phyloP scores from a whole-genome alignment of 2,888 invertebrate species.

The Aricia artaxerxes region DNA sequence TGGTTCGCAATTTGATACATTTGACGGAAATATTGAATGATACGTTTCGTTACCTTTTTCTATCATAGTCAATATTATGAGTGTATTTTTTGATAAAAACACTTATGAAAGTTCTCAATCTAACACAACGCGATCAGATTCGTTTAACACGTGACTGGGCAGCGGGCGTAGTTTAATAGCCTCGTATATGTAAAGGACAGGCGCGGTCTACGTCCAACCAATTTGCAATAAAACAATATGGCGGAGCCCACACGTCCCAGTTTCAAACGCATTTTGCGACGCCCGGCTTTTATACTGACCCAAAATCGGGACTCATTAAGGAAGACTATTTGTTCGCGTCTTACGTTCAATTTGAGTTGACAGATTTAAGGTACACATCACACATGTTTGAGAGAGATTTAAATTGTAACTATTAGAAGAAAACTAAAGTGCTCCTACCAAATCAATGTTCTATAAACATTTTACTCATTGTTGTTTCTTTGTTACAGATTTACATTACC shows the following conservation, averaged over 20 bases:
- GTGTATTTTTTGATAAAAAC: not conserved
- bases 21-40: slow-evolving; percentile 1
- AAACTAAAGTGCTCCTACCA: slow-evolving; percentile 5
- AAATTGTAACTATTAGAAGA: not conserved
- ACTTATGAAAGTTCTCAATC: slow-evolving; percentile 53
- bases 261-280: slow-evolving; percentile 50
- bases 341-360: slow-evolving; percentile 35
- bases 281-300: slow-evolving; percentile 53
- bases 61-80: not conserved
- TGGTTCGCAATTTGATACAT: slow-evolving; percentile 12
- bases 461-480: slow-evolving; percentile 44
- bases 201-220: slow-evolving; percentile 75
- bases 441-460: not conserved
- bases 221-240: slow-evolving; percentile 81
- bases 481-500: slow-evolving; percentile 84
- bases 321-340: slow-evolving; percentile 55
- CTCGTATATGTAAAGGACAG: slow-evolving; percentile 79
- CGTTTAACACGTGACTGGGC: slow-evolving; percentile 79
- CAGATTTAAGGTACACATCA: not conserved
- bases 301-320: slow-evolving; percentile 58
- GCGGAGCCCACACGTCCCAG: slow-evolving; percentile 58
- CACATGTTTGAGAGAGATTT: slow-evolving; percentile 11
- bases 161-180: slow-evolving; percentile 75
- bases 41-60: slow-evolving; percentile 43
- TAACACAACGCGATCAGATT: slow-evolving; percentile 73